A percentile compares a stretch with the other conserved stretches of the same genome.
phyloP scores from a whole-genome alignment of 2,888 invertebrate species.

The Torymus auratus region DNA sequence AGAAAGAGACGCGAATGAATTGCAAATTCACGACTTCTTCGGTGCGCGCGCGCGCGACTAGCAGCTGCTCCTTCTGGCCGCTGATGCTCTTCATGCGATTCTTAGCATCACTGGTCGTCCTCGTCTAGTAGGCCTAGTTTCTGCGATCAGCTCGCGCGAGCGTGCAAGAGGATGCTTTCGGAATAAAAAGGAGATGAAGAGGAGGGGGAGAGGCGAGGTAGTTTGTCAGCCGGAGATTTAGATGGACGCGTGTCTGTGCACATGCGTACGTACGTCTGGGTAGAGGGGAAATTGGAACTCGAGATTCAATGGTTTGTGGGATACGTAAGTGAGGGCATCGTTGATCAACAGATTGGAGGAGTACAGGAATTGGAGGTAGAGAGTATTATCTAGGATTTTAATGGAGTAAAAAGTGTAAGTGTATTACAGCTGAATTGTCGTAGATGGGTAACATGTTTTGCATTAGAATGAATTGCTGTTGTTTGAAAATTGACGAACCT shows the following conservation, averaged over 20 bases:
- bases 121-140: slow-evolving; percentile 30
- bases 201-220: slow-evolving; percentile 3
- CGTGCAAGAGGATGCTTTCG: background rate
- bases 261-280: no score
- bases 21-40: slow-evolving; percentile 67
- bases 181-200: slow-evolving; percentile 61
- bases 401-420: no score
- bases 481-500: no score
- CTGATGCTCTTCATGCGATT: slow-evolving; percentile 63
- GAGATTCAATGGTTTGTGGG: no score
- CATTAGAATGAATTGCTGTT: no score
- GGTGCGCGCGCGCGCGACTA: slow-evolving; percentile 61
- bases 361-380: no score
- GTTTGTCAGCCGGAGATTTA: background rate
- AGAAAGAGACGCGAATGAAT: slow-evolving; percentile 61
- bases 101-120: slow-evolving; percentile 19
- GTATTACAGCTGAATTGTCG: no score
- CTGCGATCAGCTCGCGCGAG: background rate
- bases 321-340: no score
- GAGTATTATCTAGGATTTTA: no score
- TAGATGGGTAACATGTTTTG: no score
- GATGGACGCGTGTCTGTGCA: background rate
- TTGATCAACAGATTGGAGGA: no score
- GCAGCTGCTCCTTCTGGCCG: no score
- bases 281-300: slow-evolving; percentile 21